These are phyloP conservation scores for Synergus japonicus DNA, from an alignment of 2,888 invertebrate species.

Conservation along the genomic window DNA sequence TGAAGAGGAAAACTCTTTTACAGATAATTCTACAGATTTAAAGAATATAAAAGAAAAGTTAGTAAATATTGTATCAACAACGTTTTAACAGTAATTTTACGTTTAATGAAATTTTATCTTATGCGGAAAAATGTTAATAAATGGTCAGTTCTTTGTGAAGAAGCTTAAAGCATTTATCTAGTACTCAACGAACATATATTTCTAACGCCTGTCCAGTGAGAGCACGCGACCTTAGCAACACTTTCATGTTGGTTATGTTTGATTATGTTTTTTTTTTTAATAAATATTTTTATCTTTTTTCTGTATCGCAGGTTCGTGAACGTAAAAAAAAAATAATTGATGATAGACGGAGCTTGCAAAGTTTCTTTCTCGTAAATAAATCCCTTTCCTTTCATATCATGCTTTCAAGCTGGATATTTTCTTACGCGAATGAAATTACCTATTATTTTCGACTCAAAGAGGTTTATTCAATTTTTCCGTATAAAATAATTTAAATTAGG, in stretches of 20 bases:
- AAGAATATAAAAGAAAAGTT: neutral
- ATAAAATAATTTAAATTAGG: no score
- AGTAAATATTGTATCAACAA: no score
- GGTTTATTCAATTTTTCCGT: no score
- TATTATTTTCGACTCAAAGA: no score
- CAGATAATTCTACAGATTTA: neutral
- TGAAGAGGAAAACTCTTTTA: neutral
- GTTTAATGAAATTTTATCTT: neutral
- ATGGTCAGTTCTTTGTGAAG: neutral
- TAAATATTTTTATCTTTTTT: neutral
- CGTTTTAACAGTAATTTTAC: neutral
- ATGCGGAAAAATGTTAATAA: neutral
- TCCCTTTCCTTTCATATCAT: neutral
- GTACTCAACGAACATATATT: constrained; percentile 18
- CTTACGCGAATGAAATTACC: neutral
- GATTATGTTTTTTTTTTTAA: neutral
- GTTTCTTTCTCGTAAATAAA: neutral
- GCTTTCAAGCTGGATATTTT: neutral
- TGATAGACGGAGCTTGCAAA: constrained; percentile 14
- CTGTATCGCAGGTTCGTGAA: constrained; percentile 4
- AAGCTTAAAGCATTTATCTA: constrained; percentile 18
- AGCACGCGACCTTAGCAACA: neutral
- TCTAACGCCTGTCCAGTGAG: constrained; percentile 10
- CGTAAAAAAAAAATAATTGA: neutral
- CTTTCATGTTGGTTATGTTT: constrained; percentile 19